Evolutionary conservation across 2,113 vertebrate species (phyloP).

Genomic region (Peucedramus taeniatus): DNA sequence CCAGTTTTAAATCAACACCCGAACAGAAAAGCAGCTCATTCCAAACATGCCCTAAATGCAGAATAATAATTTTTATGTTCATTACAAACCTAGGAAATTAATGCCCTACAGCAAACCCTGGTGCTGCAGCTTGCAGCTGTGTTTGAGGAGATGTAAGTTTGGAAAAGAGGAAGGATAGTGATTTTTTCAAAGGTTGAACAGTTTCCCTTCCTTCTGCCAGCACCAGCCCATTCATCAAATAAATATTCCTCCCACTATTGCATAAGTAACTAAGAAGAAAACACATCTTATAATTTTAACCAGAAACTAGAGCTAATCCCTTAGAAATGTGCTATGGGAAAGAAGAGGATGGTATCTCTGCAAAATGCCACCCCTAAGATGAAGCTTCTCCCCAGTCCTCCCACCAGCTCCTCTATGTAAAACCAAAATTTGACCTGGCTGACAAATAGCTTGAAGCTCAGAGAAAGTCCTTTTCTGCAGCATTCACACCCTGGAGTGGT

Average conservation of each 20-base stretch:
- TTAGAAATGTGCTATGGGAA: neutral
- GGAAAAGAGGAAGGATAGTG: neutral
- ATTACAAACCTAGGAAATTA: neutral
- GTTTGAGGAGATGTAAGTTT: neutral
- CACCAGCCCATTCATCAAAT: neutral
- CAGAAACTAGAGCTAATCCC: neutral
- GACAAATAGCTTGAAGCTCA: neutral
- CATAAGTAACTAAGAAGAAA: neutral
- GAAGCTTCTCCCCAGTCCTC: neutral
- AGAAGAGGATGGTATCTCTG: neutral
- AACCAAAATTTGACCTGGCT: neutral
- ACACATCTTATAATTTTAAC: neutral
- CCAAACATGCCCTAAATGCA: neutral
- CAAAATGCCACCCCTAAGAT: neutral
- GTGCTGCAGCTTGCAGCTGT: constrained; percentile 10
- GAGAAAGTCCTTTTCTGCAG: neutral
- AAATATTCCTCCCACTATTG: neutral
- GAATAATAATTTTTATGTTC: neutral
- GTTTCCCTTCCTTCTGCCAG: neutral
- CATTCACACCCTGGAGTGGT: neutral
- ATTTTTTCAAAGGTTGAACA: constrained; percentile 3
- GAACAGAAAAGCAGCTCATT: neutral
- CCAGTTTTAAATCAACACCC: neutral
- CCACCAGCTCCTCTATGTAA: neutral
- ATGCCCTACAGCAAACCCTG: neutral